Base-by-base conservation (phyloP, 2,113 vertebrate species). In the Psephotus haematonotus region DNA sequence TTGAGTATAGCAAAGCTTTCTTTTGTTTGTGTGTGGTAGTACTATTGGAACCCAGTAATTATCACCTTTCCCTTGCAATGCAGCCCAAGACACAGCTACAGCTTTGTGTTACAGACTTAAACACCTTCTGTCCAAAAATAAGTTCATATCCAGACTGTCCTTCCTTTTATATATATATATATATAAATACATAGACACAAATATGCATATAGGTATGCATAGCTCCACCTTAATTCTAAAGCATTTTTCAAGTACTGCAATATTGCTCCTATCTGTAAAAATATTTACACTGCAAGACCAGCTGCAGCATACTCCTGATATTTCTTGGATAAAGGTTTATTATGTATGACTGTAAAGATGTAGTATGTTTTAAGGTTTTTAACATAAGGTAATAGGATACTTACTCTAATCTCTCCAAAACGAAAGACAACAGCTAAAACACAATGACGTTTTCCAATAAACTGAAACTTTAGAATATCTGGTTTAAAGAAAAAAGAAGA, bases 191-290 rank as follows among this genome's bases (percentile, higher is more conserved):
- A 10, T 27, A 64, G 41, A 68, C 12, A 46, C 10, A 41, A 7
- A 7, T 33, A 49, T 44, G 3, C n/a, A 41, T 63, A 57, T 17
- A 25, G 23, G 8, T 28, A 1, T 23, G 1, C 6, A 1, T 31
- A 57, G 50, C 17, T 70, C 46, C 10, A 62, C 13, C 55, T 71
- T 27, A 67, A 62, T 27, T 77, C 20, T 37, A 70, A 82, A 72
- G 19, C 6, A n/a, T 33, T 78, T 53, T 27, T 53, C 59, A 49
- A 50, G 60, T 31, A 57, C 19, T 17, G 18, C 17, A 52, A 22
- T 67, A 47, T 63, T 83, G 24, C 20, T 76, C 35, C 31, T 19
- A 65, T 35, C 13, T 49, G 22, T 62, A 43, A 41, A 89, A 93
- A 50, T 82, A 92, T 39, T 75, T 84, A 64, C 33, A 71, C 9